phyloP scores from a whole-genome alignment of 2,113 vertebrate genomes.

The Nerophis ophidion region DNA sequence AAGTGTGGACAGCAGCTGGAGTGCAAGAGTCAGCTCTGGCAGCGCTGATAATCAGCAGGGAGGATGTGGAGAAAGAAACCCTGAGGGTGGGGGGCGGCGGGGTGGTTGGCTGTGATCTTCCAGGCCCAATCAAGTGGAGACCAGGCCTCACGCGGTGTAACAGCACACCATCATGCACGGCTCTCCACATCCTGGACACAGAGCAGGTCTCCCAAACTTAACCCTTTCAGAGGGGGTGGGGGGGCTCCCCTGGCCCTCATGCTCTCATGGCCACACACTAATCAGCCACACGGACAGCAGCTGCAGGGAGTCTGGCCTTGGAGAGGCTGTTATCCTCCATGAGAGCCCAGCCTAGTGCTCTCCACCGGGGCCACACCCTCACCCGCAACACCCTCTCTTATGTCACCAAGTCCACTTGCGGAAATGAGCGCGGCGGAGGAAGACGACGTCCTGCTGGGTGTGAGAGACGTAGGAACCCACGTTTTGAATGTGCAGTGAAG shows the following conservation, averaged over 20 bases:
- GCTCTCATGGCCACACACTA: conserved; percentile 66
- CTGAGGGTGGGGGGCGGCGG: conserved; percentile 28
- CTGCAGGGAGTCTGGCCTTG: conserved; percentile 67
- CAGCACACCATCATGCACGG: conserved; percentile 57
- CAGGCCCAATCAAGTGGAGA: conserved; percentile 72
- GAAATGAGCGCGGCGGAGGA: neutral
- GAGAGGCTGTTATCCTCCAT: conserved; percentile 64
- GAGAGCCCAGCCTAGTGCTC: conserved; percentile 68
- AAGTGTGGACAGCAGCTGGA: conserved; percentile 71
- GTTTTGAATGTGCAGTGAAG: neutral
- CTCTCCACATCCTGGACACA: conserved; percentile 72
- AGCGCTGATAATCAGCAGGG: conserved; percentile 72
- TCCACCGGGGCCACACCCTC: conserved; percentile 40
- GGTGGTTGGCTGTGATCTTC: conserved; percentile 64
- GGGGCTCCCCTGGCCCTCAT: conserved; percentile 52
- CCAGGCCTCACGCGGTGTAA: conserved; percentile 66
- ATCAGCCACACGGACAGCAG: conserved; percentile 70
- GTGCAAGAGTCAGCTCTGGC: conserved; percentile 66
- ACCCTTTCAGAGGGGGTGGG: conserved; percentile 54
- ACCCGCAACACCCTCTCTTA: conserved; percentile 30
- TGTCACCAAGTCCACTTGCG: conserved; percentile 12
- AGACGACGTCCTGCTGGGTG: neutral
- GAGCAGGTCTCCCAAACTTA: conserved; percentile 68
- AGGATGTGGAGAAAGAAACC: conserved; percentile 70
- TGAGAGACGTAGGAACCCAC: neutral